A percentile compares a stretch with the other conserved stretches of the same genome.
Evolutionary conservation across 2,113 vertebrate genomes (phyloP).

Genomic region (Cepphus grylle): DNA sequence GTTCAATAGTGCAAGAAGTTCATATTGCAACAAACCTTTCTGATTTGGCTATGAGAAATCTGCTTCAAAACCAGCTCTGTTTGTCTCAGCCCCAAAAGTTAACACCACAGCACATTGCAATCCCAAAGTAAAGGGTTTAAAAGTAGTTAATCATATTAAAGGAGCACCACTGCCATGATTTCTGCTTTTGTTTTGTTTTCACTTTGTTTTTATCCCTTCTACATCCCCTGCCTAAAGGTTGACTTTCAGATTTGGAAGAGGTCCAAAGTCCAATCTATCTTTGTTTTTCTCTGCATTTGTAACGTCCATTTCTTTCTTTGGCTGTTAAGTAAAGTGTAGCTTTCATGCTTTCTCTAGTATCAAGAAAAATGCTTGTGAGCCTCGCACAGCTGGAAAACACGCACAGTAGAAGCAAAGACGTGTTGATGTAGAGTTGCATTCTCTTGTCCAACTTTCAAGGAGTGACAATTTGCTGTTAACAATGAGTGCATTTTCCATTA

Average conservation of each 20-base stretch:
- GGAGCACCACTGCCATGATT: neutral
- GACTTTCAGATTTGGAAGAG: neutral
- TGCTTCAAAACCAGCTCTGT: neutral
- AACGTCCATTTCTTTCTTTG: neutral
- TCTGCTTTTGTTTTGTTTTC: neutral
- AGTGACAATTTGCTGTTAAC: neutral
- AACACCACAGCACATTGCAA: neutral
- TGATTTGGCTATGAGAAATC: neutral
- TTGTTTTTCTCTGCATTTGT: neutral
- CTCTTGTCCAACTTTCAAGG: neutral
- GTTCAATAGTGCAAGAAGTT: slow-evolving; percentile 8
- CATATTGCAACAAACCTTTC: neutral
- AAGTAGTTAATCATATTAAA: slow-evolving; percentile 35
- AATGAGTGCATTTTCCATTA: neutral
- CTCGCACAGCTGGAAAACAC: neutral
- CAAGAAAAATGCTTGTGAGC: neutral
- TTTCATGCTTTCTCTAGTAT: neutral
- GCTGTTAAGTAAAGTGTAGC: neutral
- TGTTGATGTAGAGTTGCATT: neutral
- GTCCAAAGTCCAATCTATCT: neutral
- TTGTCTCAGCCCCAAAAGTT: neutral
- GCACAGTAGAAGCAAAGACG: neutral
- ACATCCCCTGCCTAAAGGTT: neutral
- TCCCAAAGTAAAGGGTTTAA: neutral
- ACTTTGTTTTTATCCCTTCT: neutral